phyloP scores from a whole-genome alignment of 1,140 invertebrate genomes.

The Drosophila auraria region DNA sequence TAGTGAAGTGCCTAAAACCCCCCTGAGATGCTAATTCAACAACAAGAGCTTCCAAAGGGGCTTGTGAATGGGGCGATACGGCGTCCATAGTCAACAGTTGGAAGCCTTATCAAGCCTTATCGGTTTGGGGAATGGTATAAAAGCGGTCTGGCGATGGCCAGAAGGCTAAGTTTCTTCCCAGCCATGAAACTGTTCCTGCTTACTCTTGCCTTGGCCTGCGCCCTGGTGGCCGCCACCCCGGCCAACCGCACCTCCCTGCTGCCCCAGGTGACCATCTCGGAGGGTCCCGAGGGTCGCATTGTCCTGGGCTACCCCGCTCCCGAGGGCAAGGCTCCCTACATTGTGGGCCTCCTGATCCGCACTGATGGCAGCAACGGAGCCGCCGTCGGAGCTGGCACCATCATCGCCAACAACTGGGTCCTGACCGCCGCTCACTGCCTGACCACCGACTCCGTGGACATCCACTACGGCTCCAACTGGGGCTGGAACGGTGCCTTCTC shows the following conservation, averaged over 20 bases:
- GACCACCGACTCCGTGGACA: slow-evolving; percentile 47
- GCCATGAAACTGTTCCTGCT: slow-evolving; percentile 51
- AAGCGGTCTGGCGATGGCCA: neutral
- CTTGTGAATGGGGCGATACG: slow-evolving; percentile 10
- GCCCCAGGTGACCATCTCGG: slow-evolving; percentile 7
- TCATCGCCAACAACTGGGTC: slow-evolving; percentile 86
- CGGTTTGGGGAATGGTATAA: slow-evolving; percentile 7
- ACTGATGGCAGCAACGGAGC: slow-evolving; percentile 55
- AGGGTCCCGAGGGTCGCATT: slow-evolving; percentile 44
- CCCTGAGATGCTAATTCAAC: slow-evolving; percentile 15
- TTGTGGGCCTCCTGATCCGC: slow-evolving; percentile 84
- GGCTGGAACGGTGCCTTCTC: slow-evolving; percentile 38
- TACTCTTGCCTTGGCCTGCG: too few relatives aligned
- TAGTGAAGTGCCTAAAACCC: slow-evolving; percentile 6
- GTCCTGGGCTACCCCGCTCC: slow-evolving; percentile 57
- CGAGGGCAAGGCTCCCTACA: slow-evolving; percentile 86
- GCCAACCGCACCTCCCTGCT: slow-evolving; percentile 1
- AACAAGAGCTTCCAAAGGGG: neutral
- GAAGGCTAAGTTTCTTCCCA: slow-evolving; percentile 8
- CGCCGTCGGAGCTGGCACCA: slow-evolving; percentile 86
- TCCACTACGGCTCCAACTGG: slow-evolving; percentile 70
- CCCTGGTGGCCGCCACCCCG: too few relatives aligned
- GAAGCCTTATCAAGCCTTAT: slow-evolving; percentile 19
- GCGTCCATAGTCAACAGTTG: neutral
- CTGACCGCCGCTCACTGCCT: slow-evolving; percentile 88